phyloP scores from a whole-genome alignment of 2,797 vertebrate genomes.

The Delichon dasypus region DNA sequence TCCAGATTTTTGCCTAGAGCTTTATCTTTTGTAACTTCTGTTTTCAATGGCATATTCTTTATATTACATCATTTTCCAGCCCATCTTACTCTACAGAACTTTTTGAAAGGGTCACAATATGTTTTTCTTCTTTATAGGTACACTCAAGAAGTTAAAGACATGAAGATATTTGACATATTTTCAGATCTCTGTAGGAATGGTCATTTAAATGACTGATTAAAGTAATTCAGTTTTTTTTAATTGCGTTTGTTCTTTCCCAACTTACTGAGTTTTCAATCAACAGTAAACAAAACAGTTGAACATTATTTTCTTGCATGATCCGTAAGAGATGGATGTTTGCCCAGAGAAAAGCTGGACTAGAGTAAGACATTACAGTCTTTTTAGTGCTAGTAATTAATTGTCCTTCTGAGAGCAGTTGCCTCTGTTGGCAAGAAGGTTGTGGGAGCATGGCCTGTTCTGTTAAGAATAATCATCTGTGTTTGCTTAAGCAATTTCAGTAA shows the following conservation, averaged over 20 bases:
- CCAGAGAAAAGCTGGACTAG: neutral
- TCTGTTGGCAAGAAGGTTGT: neutral
- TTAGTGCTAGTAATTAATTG: neutral
- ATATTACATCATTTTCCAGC: neutral
- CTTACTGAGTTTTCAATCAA: neutral
- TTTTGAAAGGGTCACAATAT: neutral
- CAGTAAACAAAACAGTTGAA: neutral
- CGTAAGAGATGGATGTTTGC: neutral
- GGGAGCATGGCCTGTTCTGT: neutral
- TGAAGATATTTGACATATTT: neutral
- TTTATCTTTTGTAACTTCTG: slow-evolving; percentile 10
- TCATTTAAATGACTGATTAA: neutral
- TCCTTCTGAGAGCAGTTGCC: neutral
- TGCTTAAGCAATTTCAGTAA: neutral
- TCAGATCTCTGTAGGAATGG: neutral
- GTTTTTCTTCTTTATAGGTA: neutral
- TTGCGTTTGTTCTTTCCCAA: neutral
- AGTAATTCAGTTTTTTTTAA: neutral
- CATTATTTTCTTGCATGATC: neutral
- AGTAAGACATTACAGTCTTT: neutral
- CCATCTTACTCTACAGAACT: neutral
- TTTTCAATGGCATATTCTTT: neutral
- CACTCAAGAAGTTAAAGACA: neutral
- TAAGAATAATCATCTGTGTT: neutral
- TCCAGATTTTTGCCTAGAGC: slow-evolving; percentile 11